Evolutionary conservation across 2,113 vertebrate genomes (phyloP), one percentile per base, ranked within the genome.

Genomic region (Hippocampus mohnikei): DNA sequence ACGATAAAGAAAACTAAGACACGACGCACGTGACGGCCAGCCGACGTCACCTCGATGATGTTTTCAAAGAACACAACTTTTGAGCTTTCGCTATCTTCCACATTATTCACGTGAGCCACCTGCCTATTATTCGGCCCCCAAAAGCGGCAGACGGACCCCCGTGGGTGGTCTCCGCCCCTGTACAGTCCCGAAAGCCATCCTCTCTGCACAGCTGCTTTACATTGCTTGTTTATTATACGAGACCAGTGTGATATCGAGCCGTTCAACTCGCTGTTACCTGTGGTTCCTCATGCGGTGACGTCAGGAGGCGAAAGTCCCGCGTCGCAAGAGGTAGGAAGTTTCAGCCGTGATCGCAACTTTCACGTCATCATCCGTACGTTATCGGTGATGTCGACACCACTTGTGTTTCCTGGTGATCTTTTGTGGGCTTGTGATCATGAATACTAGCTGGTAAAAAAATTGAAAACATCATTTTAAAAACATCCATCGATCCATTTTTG

Each of bases 281-380:
- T 83, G 82, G 72, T 78, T 67, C 73, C 71, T 70, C 73, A 72
- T 86, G 86, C 84, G 3, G 75, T 75, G 69, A 79, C 25, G 58
- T 76, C 56, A 42, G 90, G 88, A 85, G 77, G 69, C 75, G 70
- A 81, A 79, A 76, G 86, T 62, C 27, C 66, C 6, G 41, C 20
- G 18, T 74, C 12, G 12, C 52, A 76, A 75, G 74, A 91, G 91
- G 91, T 91, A 91, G 84, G 91, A 83, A 1, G 73, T 65, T 71
- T 71, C 74, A 75, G 73, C 25, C 0, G 78, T 75, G 55, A 83
- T 75, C 71, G 70, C 48, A 80, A 46, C 73, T 44, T 56, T 79
- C 50, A 72, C 74, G 68, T 77, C 69, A 78, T 86, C 66, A 10
- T 50, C 0, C 50, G 58, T 77, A 48, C 52, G 56, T 58, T 9